Conservation (phyloP, 2,888 invertebrate species). For the Aphelenchoides bicaudatus region DNA sequence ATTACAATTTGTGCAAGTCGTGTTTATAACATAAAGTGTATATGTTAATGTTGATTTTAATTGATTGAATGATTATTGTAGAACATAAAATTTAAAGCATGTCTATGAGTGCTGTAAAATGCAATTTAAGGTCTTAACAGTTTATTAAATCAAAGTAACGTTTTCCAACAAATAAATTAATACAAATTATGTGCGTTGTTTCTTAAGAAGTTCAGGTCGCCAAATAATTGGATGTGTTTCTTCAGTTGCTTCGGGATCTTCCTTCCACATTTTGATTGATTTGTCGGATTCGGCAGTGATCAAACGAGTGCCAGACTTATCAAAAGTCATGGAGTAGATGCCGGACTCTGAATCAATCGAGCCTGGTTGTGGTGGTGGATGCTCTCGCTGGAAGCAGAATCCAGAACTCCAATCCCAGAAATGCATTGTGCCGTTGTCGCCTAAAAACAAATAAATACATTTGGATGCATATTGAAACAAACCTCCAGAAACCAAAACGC, state of each 20-base stretch:
- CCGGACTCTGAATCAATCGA: constrained; percentile 99
- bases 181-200: constrained; percentile 80
- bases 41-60: too few species aligned
- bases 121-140: too few species aligned
- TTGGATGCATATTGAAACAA: constrained; percentile 1
- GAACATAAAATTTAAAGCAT: too few species aligned
- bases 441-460: constrained; percentile 33
- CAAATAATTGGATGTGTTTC: constrained; percentile 94
- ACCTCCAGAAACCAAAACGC: constrained; percentile 90
- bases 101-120: too few species aligned
- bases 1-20: too few species aligned
- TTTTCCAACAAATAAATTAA: too few species aligned
- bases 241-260: constrained; percentile 90
- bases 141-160: too few species aligned
- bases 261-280: constrained; percentile 96
- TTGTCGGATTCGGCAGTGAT: constrained; percentile 98
- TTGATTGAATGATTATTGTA: too few species aligned
- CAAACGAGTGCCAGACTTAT: constrained; percentile 73
- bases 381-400: constrained; percentile 81
- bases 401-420: constrained; percentile 99
- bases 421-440: constrained; percentile 93
- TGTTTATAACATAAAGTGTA: too few species aligned
- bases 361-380: constrained; percentile 83
- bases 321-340: constrained; percentile 89
- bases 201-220: constrained; percentile 90